Evolutionary conservation across 1,140 invertebrate species (phyloP).

Genomic region (Nebria ingens): DNA sequence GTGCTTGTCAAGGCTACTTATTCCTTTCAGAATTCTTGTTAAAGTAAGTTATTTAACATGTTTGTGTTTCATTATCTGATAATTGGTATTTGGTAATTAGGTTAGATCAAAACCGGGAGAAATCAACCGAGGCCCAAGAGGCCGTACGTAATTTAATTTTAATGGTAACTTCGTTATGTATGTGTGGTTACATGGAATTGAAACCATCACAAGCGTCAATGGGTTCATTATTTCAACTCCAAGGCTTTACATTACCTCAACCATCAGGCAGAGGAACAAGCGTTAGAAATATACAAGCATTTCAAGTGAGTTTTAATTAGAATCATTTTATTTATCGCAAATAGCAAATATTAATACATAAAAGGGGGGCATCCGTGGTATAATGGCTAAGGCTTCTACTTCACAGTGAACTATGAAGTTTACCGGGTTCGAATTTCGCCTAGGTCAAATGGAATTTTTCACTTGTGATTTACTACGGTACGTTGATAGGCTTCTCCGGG

Average conservation of each 20-base stretch:
- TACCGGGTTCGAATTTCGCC: no score
- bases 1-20: slow-evolving; percentile 85
- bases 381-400: no score
- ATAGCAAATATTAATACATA: no score
- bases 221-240: slow-evolving; percentile 83
- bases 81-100: slow-evolving; percentile 32
- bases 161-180: slow-evolving; percentile 86
- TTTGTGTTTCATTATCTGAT: neutral
- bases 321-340: no score
- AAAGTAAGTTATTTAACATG: slow-evolving; percentile 53
- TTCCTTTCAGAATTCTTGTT: slow-evolving; percentile 91
- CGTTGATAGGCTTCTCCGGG: no score
- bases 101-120: slow-evolving; percentile 62
- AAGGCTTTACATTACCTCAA: slow-evolving; percentile 84
- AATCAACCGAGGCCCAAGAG: slow-evolving; percentile 68
- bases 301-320: slow-evolving; percentile 67
- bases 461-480: no score
- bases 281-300: slow-evolving; percentile 89
- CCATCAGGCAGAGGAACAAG: slow-evolving; percentile 79
- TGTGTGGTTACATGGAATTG: slow-evolving; percentile 85
- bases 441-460: no score
- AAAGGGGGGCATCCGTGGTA: no score
- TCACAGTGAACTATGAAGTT: neutral
- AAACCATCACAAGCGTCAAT: slow-evolving; percentile 74
- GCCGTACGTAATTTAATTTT: slow-evolving; percentile 87